A percentile compares a stretch with the other conserved stretches of the same genome.
Evolutionary conservation across 2,888 invertebrate genomes (phyloP).

Genomic region (Drosophila siamana): DNA sequence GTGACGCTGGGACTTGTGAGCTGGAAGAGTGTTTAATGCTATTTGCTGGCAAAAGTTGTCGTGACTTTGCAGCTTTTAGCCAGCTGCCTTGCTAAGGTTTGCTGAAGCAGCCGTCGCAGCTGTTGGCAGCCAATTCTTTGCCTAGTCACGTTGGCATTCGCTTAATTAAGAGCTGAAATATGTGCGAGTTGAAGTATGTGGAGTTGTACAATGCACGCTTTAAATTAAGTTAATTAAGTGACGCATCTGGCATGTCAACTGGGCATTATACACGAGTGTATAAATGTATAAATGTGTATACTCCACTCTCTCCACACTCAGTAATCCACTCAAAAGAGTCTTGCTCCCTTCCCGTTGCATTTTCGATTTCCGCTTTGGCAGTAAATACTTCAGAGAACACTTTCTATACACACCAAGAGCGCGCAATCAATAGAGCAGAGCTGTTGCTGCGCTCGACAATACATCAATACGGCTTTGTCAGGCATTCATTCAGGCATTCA

Average conservation of each 20-base stretch:
- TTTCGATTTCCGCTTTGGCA: constrained; percentile 50
- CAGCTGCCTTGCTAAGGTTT: no score
- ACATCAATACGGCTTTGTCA: constrained; percentile 40
- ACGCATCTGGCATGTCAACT: constrained; percentile 65
- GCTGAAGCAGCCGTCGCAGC: constrained; percentile 4
- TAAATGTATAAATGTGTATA: neutral
- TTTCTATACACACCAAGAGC: neutral
- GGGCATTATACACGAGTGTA: constrained; percentile 32
- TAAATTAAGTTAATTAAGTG: constrained; percentile 73
- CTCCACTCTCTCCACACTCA: constrained; percentile 6
- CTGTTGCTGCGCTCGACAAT: constrained; percentile 15
- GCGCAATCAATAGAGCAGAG: constrained; percentile 26
- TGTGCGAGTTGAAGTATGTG: constrained; percentile 3
- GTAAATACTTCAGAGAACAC: constrained; percentile 22
- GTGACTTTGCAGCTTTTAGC: constrained; percentile 68
- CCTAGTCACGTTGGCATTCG: constrained; percentile 63
- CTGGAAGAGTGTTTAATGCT: constrained; percentile 57
- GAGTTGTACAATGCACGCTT: constrained; percentile 34
- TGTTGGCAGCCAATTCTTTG: constrained; percentile 32
- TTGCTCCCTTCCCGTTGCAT: constrained; percentile 20
- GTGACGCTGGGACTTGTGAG: neutral
- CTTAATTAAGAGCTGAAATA: constrained; percentile 74
- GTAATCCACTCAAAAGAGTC: constrained; percentile 30
- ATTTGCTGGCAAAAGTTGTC: constrained; percentile 70
- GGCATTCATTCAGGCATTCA: constrained; percentile 20